phyloP scores from a whole-genome alignment of 1,140 invertebrate genomes.

The Temnothorax nylanderi region DNA sequence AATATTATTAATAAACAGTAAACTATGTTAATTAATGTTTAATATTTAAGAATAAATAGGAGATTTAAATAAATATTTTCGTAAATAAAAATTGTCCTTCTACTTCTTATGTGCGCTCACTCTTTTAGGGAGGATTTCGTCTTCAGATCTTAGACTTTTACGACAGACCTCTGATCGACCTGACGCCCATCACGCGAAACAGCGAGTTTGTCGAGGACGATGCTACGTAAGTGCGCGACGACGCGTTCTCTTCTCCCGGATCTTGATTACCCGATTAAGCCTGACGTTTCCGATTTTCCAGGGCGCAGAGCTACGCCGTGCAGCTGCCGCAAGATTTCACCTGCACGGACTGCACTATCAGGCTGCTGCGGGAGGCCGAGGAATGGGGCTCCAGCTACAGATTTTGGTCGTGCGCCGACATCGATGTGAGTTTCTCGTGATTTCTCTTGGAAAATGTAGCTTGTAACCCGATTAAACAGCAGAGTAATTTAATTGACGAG shows the following conservation, averaged over 20 bases:
- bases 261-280: not conserved
- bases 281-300: conserved; percentile 81
- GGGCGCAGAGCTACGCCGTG: conserved; percentile 93
- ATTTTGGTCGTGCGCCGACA: conserved; percentile 98
- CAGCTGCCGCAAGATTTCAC: conserved; percentile 93
- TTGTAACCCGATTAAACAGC: conserved; percentile 27
- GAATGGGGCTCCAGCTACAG: conserved; percentile 95
- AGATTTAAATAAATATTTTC: not conserved
- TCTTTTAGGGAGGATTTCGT: conserved; percentile 93
- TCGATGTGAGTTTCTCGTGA: conserved; percentile 90
- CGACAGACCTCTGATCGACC: conserved; percentile 92
- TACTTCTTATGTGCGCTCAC: not conserved
- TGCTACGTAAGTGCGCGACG: conserved; percentile 88
- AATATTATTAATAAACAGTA: not conserved
- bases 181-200: conserved; percentile 92
- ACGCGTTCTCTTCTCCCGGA: not conserved
- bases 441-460: conserved; percentile 25
- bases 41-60: not conserved
- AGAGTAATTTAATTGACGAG: not conserved
- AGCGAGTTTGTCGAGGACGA: conserved; percentile 93
- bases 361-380: conserved; percentile 94
- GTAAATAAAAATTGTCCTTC: not conserved
- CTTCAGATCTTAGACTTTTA: conserved; percentile 93
- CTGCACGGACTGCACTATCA: conserved; percentile 95
- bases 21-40: not conserved